Evolutionary conservation across 2,113 vertebrate genomes (phyloP).

Genomic region (Tachysurus vachellii): DNA sequence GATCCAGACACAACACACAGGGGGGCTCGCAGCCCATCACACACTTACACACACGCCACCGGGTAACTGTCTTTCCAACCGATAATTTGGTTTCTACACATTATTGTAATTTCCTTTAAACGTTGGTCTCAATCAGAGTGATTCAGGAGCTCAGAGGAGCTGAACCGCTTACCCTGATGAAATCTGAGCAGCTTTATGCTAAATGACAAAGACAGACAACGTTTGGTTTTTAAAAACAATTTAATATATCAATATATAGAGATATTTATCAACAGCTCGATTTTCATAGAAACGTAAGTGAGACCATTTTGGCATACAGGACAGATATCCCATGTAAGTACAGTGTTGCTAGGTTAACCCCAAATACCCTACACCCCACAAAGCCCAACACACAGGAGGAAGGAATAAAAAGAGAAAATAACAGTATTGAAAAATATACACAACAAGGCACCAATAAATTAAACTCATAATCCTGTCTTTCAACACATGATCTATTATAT

Average conservation of each 20-base stretch:
- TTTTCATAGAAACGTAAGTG: constrained; percentile 82
- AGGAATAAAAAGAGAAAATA: constrained; percentile 56
- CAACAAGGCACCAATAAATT: constrained; percentile 85
- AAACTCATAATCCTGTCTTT: constrained; percentile 66
- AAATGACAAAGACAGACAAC: constrained; percentile 27
- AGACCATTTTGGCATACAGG: constrained; percentile 84
- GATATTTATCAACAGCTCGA: constrained; percentile 82
- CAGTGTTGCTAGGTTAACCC: constrained; percentile 68
- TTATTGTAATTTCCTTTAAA: not conserved
- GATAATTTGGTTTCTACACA: not conserved
- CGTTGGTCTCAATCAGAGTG: not conserved
- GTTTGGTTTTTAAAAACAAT: constrained; percentile 74
- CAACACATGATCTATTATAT: constrained; percentile 68
- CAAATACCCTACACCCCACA: constrained; percentile 32
- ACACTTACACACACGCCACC: not conserved
- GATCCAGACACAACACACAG: constrained; percentile 40
- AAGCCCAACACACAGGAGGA: constrained; percentile 59
- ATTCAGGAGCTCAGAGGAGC: not conserved
- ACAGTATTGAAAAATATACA: constrained; percentile 67
- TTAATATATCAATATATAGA: constrained; percentile 85
- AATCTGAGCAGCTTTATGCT: not conserved
- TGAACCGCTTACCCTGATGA: not conserved
- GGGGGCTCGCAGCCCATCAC: not conserved
- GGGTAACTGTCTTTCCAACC: not conserved
- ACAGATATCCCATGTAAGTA: constrained; percentile 79